Conservation (phyloP, 2,888 invertebrate species). For the Limnephilus lunatus region DNA sequence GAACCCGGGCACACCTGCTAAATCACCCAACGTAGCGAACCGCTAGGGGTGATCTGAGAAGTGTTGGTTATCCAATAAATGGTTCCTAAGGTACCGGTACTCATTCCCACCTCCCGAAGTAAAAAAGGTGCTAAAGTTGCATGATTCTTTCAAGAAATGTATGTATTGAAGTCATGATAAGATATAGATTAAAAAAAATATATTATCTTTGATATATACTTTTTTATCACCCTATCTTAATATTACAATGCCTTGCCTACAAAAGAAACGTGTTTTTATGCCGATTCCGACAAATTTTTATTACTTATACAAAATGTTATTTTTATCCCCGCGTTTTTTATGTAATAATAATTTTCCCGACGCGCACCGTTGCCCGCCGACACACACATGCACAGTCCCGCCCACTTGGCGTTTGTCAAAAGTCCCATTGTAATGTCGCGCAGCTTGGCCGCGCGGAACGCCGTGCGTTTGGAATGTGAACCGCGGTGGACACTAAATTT, state of each 20-base stretch:
- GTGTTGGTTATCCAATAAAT: too few species aligned
- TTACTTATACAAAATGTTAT: slow-evolving; percentile 5
- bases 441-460: slow-evolving; percentile 22
- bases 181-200: background rate
- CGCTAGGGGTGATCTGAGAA: too few species aligned
- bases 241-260: background rate
- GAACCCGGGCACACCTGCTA: too few species aligned
- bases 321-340: slow-evolving; percentile 19
- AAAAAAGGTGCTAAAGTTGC: too few species aligned
- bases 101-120: too few species aligned
- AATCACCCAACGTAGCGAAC: too few species aligned
- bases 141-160: too few species aligned
- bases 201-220: background rate
- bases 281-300: slow-evolving; percentile 31
- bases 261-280: slow-evolving; percentile 28
- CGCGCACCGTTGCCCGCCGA: slow-evolving; percentile 5
- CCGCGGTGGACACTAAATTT: slow-evolving; percentile 4
- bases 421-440: slow-evolving; percentile 42
- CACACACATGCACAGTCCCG: background rate
- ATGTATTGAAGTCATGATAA: background rate
- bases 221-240: background rate
- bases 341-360: slow-evolving; percentile 18
- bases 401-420: slow-evolving; percentile 6
- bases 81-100: too few species aligned
- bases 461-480: slow-evolving; percentile 19